These are phyloP conservation scores for Apocheima hispidaria DNA, from an alignment of 2,888 invertebrate species.

Conservation along the genomic window DNA sequence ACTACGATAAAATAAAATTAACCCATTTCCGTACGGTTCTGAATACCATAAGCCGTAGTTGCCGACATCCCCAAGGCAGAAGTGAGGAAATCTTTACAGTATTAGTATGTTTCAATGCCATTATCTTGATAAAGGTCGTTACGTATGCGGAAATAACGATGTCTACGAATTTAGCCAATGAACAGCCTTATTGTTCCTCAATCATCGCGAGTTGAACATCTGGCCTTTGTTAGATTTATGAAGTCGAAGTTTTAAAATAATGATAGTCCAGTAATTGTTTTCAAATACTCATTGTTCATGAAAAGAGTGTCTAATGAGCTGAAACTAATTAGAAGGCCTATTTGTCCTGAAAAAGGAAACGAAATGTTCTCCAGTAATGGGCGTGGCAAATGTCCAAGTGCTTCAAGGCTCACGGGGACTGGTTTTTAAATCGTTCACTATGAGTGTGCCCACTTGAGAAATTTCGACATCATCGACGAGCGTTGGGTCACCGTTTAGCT, in stretches of 20 bases:
- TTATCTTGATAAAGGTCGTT: slow-evolving; percentile 74
- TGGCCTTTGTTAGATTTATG: slow-evolving; percentile 62
- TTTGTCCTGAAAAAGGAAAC: slow-evolving; percentile 33
- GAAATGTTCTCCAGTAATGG: slow-evolving; percentile 67
- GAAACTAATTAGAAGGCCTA: slow-evolving; percentile 3
- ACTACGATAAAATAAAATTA: slow-evolving; percentile 26
- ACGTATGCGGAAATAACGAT: slow-evolving; percentile 77
- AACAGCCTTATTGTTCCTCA: slow-evolving; percentile 72
- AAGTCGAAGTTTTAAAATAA: slow-evolving; percentile 24
- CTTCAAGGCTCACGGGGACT: slow-evolving; percentile 74
- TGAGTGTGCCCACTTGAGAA: slow-evolving; percentile 70
- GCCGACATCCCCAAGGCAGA: slow-evolving; percentile 39
- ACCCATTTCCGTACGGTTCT: slow-evolving; percentile 6
- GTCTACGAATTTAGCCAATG: slow-evolving; percentile 37
- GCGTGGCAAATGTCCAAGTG: slow-evolving; percentile 79
- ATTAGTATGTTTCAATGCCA: slow-evolving; percentile 77
- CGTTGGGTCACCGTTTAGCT: slow-evolving; percentile 57
- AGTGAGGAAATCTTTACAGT: slow-evolving; percentile 67
- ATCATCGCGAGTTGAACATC: slow-evolving; percentile 66
- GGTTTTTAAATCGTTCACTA: slow-evolving; percentile 75
- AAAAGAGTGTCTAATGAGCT: neutral
- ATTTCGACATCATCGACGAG: slow-evolving; percentile 71
- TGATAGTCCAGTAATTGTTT: slow-evolving; percentile 13
- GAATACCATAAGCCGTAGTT: slow-evolving; percentile 1
- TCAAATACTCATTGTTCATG: slow-evolving; percentile 11